Conservation (phyloP, 2,113 vertebrate species). For the Oryctolagus cuniculus region DNA sequence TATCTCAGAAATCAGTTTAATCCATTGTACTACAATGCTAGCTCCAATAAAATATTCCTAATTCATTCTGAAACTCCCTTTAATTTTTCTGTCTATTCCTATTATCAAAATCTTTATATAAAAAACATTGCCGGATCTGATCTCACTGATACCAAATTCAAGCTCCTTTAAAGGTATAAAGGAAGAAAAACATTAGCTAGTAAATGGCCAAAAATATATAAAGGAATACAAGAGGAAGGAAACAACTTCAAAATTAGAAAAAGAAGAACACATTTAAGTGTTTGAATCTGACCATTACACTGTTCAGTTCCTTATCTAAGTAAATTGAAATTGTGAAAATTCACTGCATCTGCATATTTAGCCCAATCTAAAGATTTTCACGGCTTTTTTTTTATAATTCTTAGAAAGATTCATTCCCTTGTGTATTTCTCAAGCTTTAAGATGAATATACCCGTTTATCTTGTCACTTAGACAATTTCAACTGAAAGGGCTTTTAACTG, state of each 20-base stretch:
- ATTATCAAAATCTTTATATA: constrained; percentile 32
- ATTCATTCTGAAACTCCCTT: constrained; percentile 12
- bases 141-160: constrained; percentile 6
- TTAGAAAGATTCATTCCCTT: constrained; percentile 64
- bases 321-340: constrained; percentile 75
- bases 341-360: constrained; percentile 69
- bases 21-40: too few species aligned
- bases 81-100: not conserved
- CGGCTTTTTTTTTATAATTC: constrained; percentile 61
- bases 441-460: constrained; percentile 82
- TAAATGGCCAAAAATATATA: constrained; percentile 20
- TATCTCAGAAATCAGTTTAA: too few species aligned
- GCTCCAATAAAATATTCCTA: constrained; percentile 29
- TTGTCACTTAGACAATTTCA: constrained; percentile 82
- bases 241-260: constrained; percentile 53
- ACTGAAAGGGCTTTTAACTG: constrained; percentile 81
- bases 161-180: not conserved
- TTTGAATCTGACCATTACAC: constrained; percentile 54
- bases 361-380: constrained; percentile 66
- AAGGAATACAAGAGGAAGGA: constrained; percentile 35
- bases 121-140: constrained; percentile 13
- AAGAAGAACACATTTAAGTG: not conserved
- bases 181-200: not conserved
- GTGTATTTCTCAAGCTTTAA: constrained; percentile 70
- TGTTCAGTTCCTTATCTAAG: constrained; percentile 52